A percentile compares a stretch with the other conserved stretches of the same genome.
Evolutionary conservation across 2,113 vertebrate genomes (phyloP).

Genomic region (Sorex fumeus): DNA sequence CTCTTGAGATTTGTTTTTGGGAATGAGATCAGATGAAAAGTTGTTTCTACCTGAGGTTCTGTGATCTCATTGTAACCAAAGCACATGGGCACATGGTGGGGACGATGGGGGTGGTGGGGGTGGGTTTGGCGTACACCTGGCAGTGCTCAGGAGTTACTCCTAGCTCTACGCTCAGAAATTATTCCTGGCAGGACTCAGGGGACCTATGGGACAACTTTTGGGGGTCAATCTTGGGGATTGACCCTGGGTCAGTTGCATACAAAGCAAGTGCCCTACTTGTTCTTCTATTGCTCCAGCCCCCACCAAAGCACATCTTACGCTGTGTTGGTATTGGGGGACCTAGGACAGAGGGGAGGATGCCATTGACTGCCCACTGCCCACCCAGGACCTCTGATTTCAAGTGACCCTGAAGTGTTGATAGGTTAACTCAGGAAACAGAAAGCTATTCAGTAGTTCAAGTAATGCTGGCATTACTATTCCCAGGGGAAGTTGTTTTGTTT

Average conservation of each 20-base stretch:
- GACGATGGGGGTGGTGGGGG: too few relatives aligned
- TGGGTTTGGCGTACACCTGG: too few relatives aligned
- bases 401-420: neutral
- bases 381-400: neutral
- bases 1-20: constrained; percentile 62
- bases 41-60: constrained; percentile 72
- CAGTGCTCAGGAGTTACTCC: too few relatives aligned
- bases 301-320: constrained; percentile 9
- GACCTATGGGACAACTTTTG: too few relatives aligned
- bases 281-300: too few relatives aligned
- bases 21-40: constrained; percentile 76
- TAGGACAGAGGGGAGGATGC: neutral
- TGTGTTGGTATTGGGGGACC: constrained; percentile 13
- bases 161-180: too few relatives aligned
- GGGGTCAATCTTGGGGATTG: too few relatives aligned
- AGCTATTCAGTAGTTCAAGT: neutral
- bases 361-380: neutral
- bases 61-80: constrained; percentile 73
- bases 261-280: too few relatives aligned
- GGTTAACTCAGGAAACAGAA: neutral
- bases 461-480: neutral
- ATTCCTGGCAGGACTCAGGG: too few relatives aligned
- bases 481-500: too few relatives aligned
- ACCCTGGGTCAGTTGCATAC: too few relatives aligned
- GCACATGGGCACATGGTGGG: too few relatives aligned